Base-by-base conservation (phyloP, 1,140 invertebrate genomes). In the Euura saliciscinereae region DNA sequence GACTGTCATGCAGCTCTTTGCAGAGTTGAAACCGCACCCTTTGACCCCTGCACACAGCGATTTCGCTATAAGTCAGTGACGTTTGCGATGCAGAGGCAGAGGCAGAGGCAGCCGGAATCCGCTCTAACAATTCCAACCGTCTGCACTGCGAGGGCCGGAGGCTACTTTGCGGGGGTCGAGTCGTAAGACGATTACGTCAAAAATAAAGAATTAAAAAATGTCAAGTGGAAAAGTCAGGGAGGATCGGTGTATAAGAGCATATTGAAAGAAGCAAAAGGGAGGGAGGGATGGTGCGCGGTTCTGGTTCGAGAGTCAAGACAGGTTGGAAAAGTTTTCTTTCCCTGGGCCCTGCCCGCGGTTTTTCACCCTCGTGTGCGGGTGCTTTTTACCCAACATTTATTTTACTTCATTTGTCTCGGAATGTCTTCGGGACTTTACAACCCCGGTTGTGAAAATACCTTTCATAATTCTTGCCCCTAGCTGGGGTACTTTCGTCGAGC, bases 361-460 rank as follows among this genome's bases (percentile, higher is more conserved):
- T 45, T 43, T 68, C 44, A 2, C 28, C 46, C 4, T n/a, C 65
- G 6, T 7, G 51, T 59, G 51, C 51, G 13, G 51, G 10, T 28
- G 73, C 78, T 73, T 71, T 80, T 80, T 78, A 78, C 78, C 77
- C 80, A 80, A 80, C 74, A 78, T 80, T 80, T 80, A 80, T 80
- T 80, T 80, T 77, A 78, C 79, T 80, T 75, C 72, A 80, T 80
- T 80, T 80, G 76, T 80, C 76, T 72, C 77, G 73, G 77, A 78
- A 80, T 78, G 79, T 79, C 78, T 78, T 77, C 79, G 70, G 75
- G 77, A 74, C 78, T 80, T 79, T 80, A 68, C 76, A 77, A 78
- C 78, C 79, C 28, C 75, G 77, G 78, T 80, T 79, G 79, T 73
- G 77, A 78, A 79, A 80, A 80, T 80, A 76, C 76, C 28, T 79